phyloP scores from a whole-genome alignment of 2,113 vertebrate genomes.

The Eudyptes chrysolophus region DNA sequence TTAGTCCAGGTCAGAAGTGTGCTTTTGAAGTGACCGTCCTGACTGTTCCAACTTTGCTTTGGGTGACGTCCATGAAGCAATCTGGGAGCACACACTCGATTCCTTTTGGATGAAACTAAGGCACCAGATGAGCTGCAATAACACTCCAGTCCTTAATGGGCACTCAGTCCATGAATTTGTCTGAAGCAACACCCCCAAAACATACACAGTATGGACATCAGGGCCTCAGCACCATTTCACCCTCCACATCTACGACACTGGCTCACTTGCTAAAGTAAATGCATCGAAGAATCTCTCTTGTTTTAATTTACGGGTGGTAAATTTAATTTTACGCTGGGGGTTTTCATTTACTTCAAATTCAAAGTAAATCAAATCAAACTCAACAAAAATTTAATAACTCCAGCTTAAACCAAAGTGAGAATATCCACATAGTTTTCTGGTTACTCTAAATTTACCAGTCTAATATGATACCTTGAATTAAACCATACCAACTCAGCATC shows the following conservation, averaged over 20 bases:
- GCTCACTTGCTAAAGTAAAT: not conserved
- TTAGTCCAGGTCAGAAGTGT: not conserved
- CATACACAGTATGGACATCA: not conserved
- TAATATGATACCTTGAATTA: not conserved
- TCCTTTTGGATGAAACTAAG: not conserved
- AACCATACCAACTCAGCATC: not conserved
- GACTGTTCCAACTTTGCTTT: not conserved
- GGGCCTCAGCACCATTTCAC: not conserved
- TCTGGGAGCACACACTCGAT: not conserved
- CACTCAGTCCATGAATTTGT: not conserved
- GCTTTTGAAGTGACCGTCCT: not conserved
- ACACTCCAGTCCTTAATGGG: fast-evolving
- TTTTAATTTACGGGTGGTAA: not conserved
- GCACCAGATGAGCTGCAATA: not conserved
- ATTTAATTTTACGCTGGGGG: not conserved
- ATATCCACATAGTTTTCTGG: not conserved
- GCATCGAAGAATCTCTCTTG: not conserved
- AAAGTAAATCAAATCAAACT: not conserved
- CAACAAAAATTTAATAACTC: not conserved
- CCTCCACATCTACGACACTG: not conserved
- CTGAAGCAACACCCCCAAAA: not conserved
- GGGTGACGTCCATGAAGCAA: fast-evolving
- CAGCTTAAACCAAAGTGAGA: not conserved
- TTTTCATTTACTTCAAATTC: not conserved
- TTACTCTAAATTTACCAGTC: not conserved